Evolutionary conservation across 2,113 vertebrate species (phyloP), one percentile per base, ranked within the genome.

Genomic region (Apodemus sylvaticus): DNA sequence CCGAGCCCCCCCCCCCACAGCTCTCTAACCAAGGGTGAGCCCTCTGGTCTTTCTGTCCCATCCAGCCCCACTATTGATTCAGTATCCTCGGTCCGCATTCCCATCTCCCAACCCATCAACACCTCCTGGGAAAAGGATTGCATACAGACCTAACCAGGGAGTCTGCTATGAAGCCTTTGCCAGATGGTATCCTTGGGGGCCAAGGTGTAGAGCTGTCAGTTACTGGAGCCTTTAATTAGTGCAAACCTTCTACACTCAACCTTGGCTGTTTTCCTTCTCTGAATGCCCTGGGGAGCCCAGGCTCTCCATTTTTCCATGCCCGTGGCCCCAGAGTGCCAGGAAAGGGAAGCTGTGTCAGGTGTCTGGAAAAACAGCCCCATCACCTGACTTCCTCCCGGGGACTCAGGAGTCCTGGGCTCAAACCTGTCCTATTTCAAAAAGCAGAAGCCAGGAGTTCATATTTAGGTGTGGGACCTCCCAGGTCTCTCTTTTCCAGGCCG

Each of bases 161-260:
- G 12, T 87, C 79, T 62, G 55, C 70, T 87, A 36, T 2, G 74
- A 53, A 58, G 39, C 86, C 73, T 62, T 94, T 36, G 58, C 97
- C 95, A 97, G 95, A 94, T 97, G 97, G 95, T 86, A 36, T 89
- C 88, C 86, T 70, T 12, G 45, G 26, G 68, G 95, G 26, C 74
- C 85, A 42, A 89, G 53, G 66, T 64, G 20, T 22, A 96, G 62
- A 77, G 88, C 81, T 94, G 83, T 94, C 93, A 70, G 26, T 94
- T 79, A 34, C 94, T 81, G 94, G 64, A 76, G 85, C 20, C 95
- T 95, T 96, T 97, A 98, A 96, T 97, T 97, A 97, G 91, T 85
- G 70, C 88, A 71, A 90, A 92, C 45, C 77, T 93, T 78, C 93
- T 94, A 95, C 76, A 20, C 45, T 78, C 95, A 83, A 12, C 89